Base-by-base conservation (phyloP, 2,888 invertebrate genomes). In the Caprella mutica region DNA sequence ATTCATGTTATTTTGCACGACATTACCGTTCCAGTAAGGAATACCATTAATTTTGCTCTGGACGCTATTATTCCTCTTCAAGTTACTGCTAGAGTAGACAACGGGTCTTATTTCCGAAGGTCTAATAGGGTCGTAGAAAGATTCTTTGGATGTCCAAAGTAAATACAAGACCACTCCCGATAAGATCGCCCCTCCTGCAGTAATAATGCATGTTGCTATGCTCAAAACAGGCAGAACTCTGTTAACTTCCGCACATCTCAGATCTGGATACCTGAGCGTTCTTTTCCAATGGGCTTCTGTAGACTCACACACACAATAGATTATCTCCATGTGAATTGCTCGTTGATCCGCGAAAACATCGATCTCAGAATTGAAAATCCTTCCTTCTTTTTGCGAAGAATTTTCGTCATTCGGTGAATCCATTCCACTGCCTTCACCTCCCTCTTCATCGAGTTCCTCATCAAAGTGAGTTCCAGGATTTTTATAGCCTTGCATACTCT, bases 171-270 rank as follows among this genome's bases (percentile, higher is more conserved):
- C 33, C 17, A 64, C 52, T 5, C 42, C 59, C 8, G 64, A 64
- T n/a, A 64, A 48, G 21, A 64, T 40, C 2, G 58, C 64, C 5
- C 64, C 64, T 9, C 57, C 54, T 17, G 55, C 60, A 1, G 55
- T 58, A 21, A 64, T 54, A 26, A 64, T 56, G 46, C 64, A 64
- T 5, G 64, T 59, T 1, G 64, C 64, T 23, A 64, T 56, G 33
- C 56, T 59, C 17, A 64, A 51, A 14, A 64, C 44, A 1, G 64
- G 64, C 23, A 64, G 35, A 21, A 64, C 43, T 21, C 59, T 58
- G 50, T 60, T 58, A 6, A 64, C 64, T 21, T 60, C 60, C 6
- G 53, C 26, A 35, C 64, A 64, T 6, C 53, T 43, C 19, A 64
- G 51, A 17, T 58, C 57, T 3, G 58, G 55, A 14, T 64, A 64